Conservation (phyloP, 2,113 vertebrate species). For the Xiphias gladius region DNA sequence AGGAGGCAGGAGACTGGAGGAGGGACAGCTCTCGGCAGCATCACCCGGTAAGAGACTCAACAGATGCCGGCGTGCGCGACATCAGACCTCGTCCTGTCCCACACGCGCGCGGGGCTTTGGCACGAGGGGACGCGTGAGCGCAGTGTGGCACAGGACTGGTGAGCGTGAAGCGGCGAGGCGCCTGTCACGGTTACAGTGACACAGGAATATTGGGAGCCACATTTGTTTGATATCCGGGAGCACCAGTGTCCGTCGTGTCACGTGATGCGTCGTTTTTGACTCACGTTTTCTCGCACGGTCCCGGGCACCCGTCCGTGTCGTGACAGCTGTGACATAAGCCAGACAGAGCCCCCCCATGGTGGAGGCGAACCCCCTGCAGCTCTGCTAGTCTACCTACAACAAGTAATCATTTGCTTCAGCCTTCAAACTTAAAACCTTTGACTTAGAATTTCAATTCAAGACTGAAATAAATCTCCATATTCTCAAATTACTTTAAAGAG, state of each 20-base stretch:
- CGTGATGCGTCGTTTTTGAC: too few relatives aligned
- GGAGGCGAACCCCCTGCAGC: too few relatives aligned
- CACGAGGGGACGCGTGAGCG: too few relatives aligned
- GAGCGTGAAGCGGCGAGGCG: neutral
- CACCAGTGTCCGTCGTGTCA: neutral
- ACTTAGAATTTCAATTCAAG: neutral
- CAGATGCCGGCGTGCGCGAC: slow-evolving; percentile 10
- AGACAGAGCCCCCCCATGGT: neutral
- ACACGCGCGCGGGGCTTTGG: neutral
- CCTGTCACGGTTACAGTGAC: neutral
- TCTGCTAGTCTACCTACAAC: too few relatives aligned
- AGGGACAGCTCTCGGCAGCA: slow-evolving; percentile 5
- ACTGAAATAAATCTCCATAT: too few relatives aligned
- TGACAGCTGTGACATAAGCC: slow-evolving; percentile 4
- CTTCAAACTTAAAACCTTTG: neutral
- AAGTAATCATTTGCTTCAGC: too few relatives aligned
- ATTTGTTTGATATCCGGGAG: neutral
- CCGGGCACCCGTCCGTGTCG: neutral
- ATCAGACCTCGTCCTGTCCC: neutral
- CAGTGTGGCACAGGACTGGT: neutral
- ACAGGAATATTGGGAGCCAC: neutral
- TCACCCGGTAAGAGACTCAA: slow-evolving; percentile 51
- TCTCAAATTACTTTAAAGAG: neutral
- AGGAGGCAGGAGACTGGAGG: slow-evolving; percentile 28
- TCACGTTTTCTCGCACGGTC: neutral